Evolutionary conservation across 2,888 invertebrate genomes (phyloP).

Genomic region (Protonemura montana): DNA sequence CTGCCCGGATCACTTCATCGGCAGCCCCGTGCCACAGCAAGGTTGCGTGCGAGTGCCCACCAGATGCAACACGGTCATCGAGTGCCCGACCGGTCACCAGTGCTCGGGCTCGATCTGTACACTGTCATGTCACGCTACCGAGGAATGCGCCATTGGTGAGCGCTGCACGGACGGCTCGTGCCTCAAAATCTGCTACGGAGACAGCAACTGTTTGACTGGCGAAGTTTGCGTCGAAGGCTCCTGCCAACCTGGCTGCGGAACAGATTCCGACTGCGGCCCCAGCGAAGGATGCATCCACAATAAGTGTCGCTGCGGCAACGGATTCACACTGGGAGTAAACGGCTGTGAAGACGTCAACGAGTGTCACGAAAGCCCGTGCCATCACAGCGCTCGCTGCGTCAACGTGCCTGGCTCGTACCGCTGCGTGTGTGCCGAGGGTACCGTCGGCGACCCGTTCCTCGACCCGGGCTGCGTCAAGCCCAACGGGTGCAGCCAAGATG

Average conservation of each 20-base stretch:
- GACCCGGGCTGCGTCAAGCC: slow-evolving; percentile 81
- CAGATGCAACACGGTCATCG: slow-evolving; percentile 68
- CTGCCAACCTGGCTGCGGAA: slow-evolving; percentile 83
- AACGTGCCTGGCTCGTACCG: slow-evolving; percentile 83
- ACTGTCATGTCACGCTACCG: slow-evolving; percentile 76
- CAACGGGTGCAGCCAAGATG: slow-evolving; percentile 76
- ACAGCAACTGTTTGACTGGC: slow-evolving; percentile 88
- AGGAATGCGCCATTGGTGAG: slow-evolving; percentile 83
- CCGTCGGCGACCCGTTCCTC: slow-evolving; percentile 75
- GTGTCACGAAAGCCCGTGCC: slow-evolving; percentile 80
- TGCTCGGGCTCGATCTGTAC: slow-evolving; percentile 82
- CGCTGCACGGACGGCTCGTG: slow-evolving; percentile 81
- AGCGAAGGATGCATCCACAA: slow-evolving; percentile 79
- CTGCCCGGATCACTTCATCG: slow-evolving; percentile 86
- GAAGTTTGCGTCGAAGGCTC: slow-evolving; percentile 85
- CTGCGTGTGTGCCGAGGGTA: slow-evolving; percentile 80
- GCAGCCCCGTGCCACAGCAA: slow-evolving; percentile 86
- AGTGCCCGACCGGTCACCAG: slow-evolving; percentile 79
- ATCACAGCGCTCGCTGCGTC: slow-evolving; percentile 78
- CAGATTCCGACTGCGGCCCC: slow-evolving; percentile 79
- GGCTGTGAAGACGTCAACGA: slow-evolving; percentile 87
- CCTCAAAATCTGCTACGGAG: slow-evolving; percentile 85
- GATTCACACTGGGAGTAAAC: slow-evolving; percentile 75
- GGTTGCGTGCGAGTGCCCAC: slow-evolving; percentile 86
- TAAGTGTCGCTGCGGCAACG: slow-evolving; percentile 79